A percentile compares a stretch with the other conserved stretches of the same genome.
phyloP scores from a whole-genome alignment of 2,888 invertebrate species.

The Epistrophe eligans region DNA sequence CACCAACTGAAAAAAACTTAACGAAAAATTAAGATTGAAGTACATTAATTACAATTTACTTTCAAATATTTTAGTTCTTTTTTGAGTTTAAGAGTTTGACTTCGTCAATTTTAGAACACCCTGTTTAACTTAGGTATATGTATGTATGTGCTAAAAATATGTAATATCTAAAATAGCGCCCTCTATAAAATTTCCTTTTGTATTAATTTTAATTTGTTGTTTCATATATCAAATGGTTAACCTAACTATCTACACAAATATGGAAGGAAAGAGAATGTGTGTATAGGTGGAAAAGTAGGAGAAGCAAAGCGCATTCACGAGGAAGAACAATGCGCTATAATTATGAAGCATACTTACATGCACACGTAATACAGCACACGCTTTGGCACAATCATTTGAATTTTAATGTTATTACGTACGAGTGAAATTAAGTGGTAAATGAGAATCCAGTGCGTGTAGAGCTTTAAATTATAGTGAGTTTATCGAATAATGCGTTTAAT shows the following conservation, averaged over 20 bases:
- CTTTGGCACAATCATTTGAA: conserved; percentile 7
- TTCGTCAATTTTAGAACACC: background rate
- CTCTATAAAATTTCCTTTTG: background rate
- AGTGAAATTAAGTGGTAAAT: conserved; percentile 63
- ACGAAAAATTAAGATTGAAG: too few relatives aligned
- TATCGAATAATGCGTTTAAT: background rate
- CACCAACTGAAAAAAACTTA: too few relatives aligned
- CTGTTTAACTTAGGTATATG: background rate
- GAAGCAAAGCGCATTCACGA: background rate
- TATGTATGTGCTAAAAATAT: too few relatives aligned
- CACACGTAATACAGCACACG: conserved; percentile 19
- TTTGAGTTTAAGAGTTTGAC: too few relatives aligned
- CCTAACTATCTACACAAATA: background rate
- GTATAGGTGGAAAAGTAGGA: background rate
- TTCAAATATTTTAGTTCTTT: too few relatives aligned
- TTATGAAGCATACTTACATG: conserved; percentile 41
- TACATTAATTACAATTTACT: too few relatives aligned
- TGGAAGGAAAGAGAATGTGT: background rate
- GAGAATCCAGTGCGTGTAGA: conserved; percentile 45
- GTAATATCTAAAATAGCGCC: background rate
- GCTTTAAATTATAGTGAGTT: background rate
- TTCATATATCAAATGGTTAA: background rate
- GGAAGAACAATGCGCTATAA: conserved; percentile 48
- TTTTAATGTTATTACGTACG: conserved; percentile 62
- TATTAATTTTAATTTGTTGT: background rate